Percentiles rank a stretch among this genome's conserved stretches.
Evolutionary conservation across 2,888 invertebrate species (phyloP).

Genomic region (Listrodromus nycthemerus): DNA sequence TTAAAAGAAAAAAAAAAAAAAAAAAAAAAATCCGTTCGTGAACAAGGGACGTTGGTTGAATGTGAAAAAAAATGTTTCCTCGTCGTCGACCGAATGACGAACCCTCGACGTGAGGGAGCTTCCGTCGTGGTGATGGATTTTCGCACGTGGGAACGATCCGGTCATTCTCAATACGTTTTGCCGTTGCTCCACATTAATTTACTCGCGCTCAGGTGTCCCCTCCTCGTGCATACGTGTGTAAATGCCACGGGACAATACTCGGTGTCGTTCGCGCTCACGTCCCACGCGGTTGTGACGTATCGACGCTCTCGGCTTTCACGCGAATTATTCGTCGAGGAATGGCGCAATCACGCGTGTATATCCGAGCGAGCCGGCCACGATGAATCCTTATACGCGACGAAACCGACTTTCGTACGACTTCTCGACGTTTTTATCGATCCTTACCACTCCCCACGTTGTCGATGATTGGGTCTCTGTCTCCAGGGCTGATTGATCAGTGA

Average conservation of each 20-base stretch:
- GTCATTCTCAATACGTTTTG: background rate
- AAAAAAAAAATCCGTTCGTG: background rate
- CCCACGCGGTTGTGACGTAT: constrained; percentile 16
- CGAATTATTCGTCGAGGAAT: background rate
- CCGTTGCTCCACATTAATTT: background rate
- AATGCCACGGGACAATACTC: background rate
- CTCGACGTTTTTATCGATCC: constrained; percentile 61
- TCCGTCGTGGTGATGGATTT: constrained; percentile 1
- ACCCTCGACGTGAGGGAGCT: background rate
- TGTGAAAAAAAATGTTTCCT: background rate
- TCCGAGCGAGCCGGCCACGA: constrained; percentile 12
- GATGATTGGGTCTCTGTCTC: constrained; percentile 48
- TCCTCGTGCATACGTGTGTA: background rate
- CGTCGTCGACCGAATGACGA: too few relatives aligned
- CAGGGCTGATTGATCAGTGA: constrained; percentile 47
- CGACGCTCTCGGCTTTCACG: background rate
- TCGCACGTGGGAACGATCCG: constrained; percentile 25
- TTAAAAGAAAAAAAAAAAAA: too few relatives aligned
- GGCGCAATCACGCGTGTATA: constrained; percentile 18
- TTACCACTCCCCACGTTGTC: constrained; percentile 24
- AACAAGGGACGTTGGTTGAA: background rate
- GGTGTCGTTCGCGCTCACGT: background rate
- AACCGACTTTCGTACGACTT: constrained; percentile 61
- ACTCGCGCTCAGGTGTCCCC: background rate
- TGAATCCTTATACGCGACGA: constrained; percentile 64